Evolutionary conservation across 2,888 invertebrate genomes (phyloP), one percentile per base, ranked within the genome.

Genomic region (Elysia crispata): DNA sequence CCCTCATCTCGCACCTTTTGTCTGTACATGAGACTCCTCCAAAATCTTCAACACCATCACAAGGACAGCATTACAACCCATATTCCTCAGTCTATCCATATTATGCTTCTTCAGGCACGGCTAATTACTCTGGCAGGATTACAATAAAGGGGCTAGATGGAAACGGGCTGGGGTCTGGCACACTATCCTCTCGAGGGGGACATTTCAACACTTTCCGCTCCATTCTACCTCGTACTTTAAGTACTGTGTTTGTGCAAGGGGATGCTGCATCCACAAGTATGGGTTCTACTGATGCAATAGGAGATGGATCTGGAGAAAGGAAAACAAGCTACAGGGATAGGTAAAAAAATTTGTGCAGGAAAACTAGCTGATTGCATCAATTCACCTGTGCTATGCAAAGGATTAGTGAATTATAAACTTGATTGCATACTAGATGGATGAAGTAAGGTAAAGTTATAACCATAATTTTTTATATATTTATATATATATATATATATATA

Each of bases 201-300:
- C 66, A 92, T 76, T 93, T 93, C 84, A 91, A 92, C 62, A 92
- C 89, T 79, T 94, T 93, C 88, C 94, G 97, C 73, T 95, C 97
- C 0, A 98, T 98, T 69, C 96, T 98, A 90, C 98, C 98, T 0
- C 94, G 97, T 50, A 97, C 97, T 28, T 93, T 98, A 87, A 98
- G 97, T 0, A 87, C 87, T 18, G 86, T 88, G 67, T 82, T 89
- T 49, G 85, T 89, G 8, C 86, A 86, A 20, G 76, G 83, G 1
- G 81, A 83, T 1, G 84, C 85, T 57, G 86, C 88, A 0, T 84
- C 85, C 18, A 73, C 80, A 49, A 25, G 5, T 8, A 28, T 23
- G 23, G 66, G 25, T 8, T 50, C 67, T 25, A 31, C 30, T 1
- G 79, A 79, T 57, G 79, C 64, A 20, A 41, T 77, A 23, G 79